Percentiles rank a stretch among this genome's conserved stretches.
Conservation (phyloP, 2,888 invertebrate genomes). For the Coenonympha arcania region DNA sequence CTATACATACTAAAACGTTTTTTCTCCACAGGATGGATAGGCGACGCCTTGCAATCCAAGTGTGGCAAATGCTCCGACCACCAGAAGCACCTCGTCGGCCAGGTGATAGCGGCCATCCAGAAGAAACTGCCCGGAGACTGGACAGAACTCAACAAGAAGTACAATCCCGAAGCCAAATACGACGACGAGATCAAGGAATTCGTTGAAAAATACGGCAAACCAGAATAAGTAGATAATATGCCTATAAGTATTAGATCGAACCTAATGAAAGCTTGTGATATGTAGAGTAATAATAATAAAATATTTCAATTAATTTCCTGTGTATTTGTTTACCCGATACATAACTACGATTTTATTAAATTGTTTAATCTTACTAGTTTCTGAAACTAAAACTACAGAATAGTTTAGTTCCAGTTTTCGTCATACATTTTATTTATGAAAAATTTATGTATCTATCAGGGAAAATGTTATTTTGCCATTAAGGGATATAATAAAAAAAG, state of each 20-base stretch:
- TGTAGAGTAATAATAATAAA: neutral
- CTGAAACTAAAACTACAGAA: no score
- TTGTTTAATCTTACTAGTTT: no score
- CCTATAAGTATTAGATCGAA: neutral
- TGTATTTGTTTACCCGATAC: neutral
- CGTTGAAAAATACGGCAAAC: slow-evolving; percentile 30
- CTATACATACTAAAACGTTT: no score
- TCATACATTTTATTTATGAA: no score
- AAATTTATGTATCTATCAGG: no score
- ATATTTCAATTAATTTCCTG: neutral
- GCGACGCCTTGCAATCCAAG: slow-evolving; percentile 40
- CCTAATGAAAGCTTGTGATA: neutral
- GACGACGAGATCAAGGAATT: slow-evolving; percentile 67
- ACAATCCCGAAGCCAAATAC: slow-evolving; percentile 76
- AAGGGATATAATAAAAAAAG: no score
- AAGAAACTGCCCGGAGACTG: slow-evolving; percentile 76
- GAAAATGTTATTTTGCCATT: no score
- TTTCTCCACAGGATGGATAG: slow-evolving; percentile 40
- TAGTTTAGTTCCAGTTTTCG: no score
- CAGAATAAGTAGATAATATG: neutral
- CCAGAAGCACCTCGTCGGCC: slow-evolving; percentile 69
- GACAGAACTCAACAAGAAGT: slow-evolving; percentile 73
- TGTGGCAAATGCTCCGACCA: slow-evolving; percentile 77
- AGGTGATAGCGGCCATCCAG: slow-evolving; percentile 75
- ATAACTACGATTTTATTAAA: neutral